A percentile compares a stretch with the other conserved stretches of the same genome.
Conservation (phyloP, 2,888 invertebrate species). For the Buathra laborator region DNA sequence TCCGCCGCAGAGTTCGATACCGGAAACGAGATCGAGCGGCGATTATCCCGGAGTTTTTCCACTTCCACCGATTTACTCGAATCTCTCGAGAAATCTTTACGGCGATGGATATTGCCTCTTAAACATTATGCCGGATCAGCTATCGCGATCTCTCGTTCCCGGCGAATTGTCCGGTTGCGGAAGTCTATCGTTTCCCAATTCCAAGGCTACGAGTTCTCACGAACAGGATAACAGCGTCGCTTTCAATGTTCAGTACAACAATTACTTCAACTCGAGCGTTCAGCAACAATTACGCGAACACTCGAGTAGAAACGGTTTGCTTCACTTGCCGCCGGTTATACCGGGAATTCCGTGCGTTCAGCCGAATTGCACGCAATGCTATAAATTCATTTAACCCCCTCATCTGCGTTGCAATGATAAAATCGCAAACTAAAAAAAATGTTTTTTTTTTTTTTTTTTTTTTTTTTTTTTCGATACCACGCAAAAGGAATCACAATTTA, state of each 20-base stretch:
- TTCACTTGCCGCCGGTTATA: slow-evolving; percentile 80
- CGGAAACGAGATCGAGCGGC: slow-evolving; percentile 65
- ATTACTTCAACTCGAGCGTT: slow-evolving; percentile 76
- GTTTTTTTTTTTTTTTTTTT: neutral
- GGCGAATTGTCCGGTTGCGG: slow-evolving; percentile 57
- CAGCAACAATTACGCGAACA: slow-evolving; percentile 80
- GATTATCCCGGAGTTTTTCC: slow-evolving; percentile 68
- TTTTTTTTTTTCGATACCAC: no score
- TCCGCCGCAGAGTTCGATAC: slow-evolving; percentile 66
- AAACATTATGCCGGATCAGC: slow-evolving; percentile 80
- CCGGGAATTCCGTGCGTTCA: slow-evolving; percentile 82
- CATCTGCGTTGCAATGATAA: neutral
- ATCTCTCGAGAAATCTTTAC: slow-evolving; percentile 77
- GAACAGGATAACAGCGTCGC: slow-evolving; percentile 76
- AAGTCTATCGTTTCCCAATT: slow-evolving; percentile 38
- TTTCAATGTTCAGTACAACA: slow-evolving; percentile 78
- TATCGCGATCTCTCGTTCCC: slow-evolving; percentile 73
- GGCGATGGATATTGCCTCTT: slow-evolving; percentile 80
- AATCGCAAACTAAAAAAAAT: neutral
- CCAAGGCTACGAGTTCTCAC: slow-evolving; percentile 59
- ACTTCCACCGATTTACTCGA: slow-evolving; percentile 77
- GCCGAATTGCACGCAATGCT: slow-evolving; percentile 83
- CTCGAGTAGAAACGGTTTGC: slow-evolving; percentile 58
- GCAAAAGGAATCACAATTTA: no score
- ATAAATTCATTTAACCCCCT: slow-evolving; percentile 75